Evolutionary conservation across 2,797 vertebrate genomes (phyloP).

Genomic region (Darevskia nairensis): DNA sequence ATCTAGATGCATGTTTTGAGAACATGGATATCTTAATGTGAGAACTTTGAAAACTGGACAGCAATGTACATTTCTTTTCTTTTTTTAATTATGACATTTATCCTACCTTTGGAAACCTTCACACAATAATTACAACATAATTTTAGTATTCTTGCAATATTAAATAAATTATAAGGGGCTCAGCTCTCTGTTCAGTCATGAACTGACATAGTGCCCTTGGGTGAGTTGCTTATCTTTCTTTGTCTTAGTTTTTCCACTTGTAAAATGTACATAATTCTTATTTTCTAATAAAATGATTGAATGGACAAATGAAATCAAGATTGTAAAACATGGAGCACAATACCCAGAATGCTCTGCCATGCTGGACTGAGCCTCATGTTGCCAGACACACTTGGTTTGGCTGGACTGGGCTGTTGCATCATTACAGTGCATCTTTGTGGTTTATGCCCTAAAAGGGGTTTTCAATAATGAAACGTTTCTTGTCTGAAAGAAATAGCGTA

Average conservation of each 20-base stretch:
- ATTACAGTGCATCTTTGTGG: neutral
- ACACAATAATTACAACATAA: neutral
- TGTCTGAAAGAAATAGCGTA: slow-evolving; percentile 12
- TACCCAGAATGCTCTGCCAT: neutral
- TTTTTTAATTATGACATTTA: neutral
- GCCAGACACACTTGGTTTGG: neutral
- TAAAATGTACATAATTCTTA: neutral
- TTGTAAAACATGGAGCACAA: no score
- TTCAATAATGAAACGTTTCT: neutral
- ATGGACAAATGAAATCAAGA: neutral
- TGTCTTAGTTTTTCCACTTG: neutral
- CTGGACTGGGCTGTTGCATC: neutral
- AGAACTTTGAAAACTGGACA: neutral
- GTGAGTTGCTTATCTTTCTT: neutral
- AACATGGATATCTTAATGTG: neutral
- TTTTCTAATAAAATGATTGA: neutral
- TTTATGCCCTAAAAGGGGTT: neutral
- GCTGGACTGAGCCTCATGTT: neutral
- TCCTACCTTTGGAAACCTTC: no score
- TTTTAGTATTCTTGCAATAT: neutral
- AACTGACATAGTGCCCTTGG: neutral
- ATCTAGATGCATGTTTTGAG: neutral
- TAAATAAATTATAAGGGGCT: neutral
- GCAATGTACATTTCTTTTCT: neutral
- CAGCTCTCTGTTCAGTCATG: neutral